Evolutionary conservation across 1,140 invertebrate species (phyloP).

Genomic region (Onthophagus taurus): DNA sequence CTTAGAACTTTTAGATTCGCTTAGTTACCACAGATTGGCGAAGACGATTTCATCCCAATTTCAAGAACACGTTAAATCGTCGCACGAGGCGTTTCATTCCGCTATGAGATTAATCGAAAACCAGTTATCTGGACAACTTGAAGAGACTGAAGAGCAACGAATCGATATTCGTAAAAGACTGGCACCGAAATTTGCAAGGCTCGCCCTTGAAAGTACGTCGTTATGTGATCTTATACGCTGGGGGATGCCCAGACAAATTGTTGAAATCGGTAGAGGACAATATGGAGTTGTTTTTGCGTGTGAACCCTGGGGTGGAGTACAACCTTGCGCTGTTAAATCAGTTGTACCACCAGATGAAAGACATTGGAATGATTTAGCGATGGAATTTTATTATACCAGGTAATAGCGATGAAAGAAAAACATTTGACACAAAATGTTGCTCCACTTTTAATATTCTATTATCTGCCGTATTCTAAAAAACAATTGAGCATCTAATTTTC

Average conservation of each 20-base stretch:
- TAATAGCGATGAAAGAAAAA: too few relatives aligned
- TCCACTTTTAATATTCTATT: neutral
- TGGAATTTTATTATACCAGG: conserved; percentile 86
- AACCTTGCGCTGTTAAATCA: conserved; percentile 80
- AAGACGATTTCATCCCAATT: conserved; percentile 62
- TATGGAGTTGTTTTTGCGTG: conserved; percentile 89
- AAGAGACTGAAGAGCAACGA: conserved; percentile 74
- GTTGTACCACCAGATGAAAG: conserved; percentile 84
- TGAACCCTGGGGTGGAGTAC: conserved; percentile 65
- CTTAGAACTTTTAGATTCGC: conserved; percentile 59
- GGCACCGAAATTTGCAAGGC: conserved; percentile 69
- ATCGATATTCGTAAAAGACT: conserved; percentile 65
- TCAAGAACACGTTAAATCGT: conserved; percentile 52
- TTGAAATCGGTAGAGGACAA: conserved; percentile 81
- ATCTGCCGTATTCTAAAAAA: neutral
- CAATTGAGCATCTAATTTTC: too few relatives aligned
- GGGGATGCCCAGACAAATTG: conserved; percentile 67
- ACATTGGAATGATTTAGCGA: conserved; percentile 85
- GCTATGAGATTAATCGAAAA: conserved; percentile 60
- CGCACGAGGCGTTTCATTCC: conserved; percentile 59
- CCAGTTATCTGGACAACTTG: conserved; percentile 60
- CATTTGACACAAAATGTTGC: too few relatives aligned
- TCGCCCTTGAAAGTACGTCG: conserved; percentile 79
- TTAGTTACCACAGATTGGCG: conserved; percentile 62
- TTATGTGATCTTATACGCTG: conserved; percentile 68